Evolutionary conservation across 2,113 vertebrate species (phyloP).

Genomic region (Mus spicilegus): DNA sequence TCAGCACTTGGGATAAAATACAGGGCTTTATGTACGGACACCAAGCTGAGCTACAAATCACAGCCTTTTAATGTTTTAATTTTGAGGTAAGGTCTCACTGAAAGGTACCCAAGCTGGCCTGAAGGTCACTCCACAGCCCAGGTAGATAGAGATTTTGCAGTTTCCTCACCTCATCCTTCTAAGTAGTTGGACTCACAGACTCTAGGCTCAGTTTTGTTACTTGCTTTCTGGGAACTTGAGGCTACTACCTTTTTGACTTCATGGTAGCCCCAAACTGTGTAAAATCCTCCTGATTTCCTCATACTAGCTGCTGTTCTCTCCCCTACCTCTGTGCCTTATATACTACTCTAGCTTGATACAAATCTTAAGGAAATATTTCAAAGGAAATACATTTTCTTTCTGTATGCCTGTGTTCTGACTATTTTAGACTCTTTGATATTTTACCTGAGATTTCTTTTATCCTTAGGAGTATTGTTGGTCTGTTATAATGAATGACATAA

Average conservation of each 20-base stretch:
- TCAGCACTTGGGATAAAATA: neutral
- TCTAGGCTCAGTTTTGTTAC: neutral
- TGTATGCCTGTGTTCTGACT: too few species aligned
- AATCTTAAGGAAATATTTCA: neutral
- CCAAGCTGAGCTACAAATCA: neutral
- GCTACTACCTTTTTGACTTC: neutral
- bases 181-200: fast-evolving
- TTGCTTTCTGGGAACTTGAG: neutral
- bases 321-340: neutral
- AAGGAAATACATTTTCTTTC: neutral
- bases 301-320: neutral
- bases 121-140: neutral
- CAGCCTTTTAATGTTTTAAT: neutral
- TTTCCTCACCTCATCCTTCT: neutral
- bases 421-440: neutral
- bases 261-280: neutral
- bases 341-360: neutral
- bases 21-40: neutral
- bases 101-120: neutral
- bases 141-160: too few species aligned
- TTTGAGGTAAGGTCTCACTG: neutral
- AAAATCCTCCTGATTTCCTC: neutral
- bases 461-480: neutral
- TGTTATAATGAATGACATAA: neutral
- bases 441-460: neutral